Evolutionary conservation across 1,140 invertebrate genomes (phyloP).

Genomic region (Drosophila setifemur): DNA sequence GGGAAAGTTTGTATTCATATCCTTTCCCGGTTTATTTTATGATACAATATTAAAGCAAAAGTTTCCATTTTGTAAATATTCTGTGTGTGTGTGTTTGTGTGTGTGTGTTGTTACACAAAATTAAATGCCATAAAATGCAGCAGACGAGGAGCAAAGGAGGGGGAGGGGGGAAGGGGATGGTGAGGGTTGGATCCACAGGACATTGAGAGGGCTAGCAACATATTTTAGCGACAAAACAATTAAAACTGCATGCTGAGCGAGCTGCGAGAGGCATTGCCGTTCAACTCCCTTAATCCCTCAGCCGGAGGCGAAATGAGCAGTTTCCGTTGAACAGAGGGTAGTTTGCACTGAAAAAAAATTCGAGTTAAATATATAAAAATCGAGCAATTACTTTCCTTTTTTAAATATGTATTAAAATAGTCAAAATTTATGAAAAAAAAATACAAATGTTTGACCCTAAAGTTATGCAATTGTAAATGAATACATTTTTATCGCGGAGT

Average conservation of each 20-base stretch:
- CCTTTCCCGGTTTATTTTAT: slow-evolving; percentile 49
- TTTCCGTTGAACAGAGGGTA: slow-evolving; percentile 34
- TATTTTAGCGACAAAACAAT: slow-evolving; percentile 71
- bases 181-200: too few relatives aligned
- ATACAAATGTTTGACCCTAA: too few relatives aligned
- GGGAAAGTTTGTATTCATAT: neutral
- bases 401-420: too few relatives aligned
- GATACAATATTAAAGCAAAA: slow-evolving; percentile 38
- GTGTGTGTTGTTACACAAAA: slow-evolving; percentile 29
- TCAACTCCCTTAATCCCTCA: slow-evolving; percentile 1
- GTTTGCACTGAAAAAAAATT: neutral
- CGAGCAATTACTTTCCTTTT: too few relatives aligned
- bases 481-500: too few relatives aligned
- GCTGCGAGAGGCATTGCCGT: slow-evolving; percentile 18
- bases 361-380: too few relatives aligned
- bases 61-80: slow-evolving; percentile 18
- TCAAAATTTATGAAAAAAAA: too few relatives aligned
- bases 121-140: slow-evolving; percentile 68
- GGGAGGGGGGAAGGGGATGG: too few relatives aligned
- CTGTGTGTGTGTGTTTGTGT: slow-evolving; percentile 7
- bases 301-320: slow-evolving; percentile 55
- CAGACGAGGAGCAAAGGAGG: neutral
- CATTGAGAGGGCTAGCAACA: slow-evolving; percentile 23
- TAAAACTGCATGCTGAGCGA: slow-evolving; percentile 69
- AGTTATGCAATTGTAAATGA: too few relatives aligned